A percentile compares a stretch with the other conserved stretches of the same genome.
These are phyloP conservation scores for Coregonus ussuriensis DNA, from an alignment of 2,797 vertebrate species.

Conservation along the genomic window DNA sequence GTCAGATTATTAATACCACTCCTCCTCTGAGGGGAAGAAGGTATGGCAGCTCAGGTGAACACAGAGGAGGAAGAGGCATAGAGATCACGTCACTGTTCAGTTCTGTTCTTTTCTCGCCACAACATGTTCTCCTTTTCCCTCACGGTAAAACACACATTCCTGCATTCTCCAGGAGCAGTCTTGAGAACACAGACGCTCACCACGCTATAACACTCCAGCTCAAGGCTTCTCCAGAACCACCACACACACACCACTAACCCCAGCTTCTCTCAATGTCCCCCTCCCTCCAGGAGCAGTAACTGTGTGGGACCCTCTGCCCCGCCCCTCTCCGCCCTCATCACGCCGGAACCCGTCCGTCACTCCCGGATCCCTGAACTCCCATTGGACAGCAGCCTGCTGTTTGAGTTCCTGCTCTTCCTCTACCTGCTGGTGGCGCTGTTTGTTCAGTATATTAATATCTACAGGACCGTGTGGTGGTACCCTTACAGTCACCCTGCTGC, in stretches of 20 bases:
- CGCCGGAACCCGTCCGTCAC: constrained; percentile 94
- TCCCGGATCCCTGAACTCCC: constrained; percentile 94
- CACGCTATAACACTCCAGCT: no score
- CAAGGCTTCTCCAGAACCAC: not conserved
- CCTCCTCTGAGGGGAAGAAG: no score
- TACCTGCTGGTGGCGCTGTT: constrained; percentile 96
- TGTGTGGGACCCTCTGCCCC: constrained; percentile 89
- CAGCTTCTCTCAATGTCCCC: not conserved
- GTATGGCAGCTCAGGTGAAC: no score
- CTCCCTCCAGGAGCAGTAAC: constrained; percentile 84
- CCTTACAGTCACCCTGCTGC: constrained; percentile 94
- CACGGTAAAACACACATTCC: not conserved
- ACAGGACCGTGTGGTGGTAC: constrained; percentile 99
- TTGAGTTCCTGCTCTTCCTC: constrained; percentile 96
- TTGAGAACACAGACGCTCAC: no score
- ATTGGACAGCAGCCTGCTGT: constrained; percentile 90
- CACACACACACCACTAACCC: not conserved
- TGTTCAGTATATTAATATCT: constrained; percentile 99
- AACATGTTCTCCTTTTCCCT: not conserved
- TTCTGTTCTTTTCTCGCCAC: not conserved
- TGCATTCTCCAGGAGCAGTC: not conserved
- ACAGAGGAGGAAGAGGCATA: not conserved
- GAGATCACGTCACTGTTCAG: not conserved
- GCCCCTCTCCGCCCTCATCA: constrained; percentile 93
- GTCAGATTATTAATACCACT: no score